Conservation (phyloP, 2,113 vertebrate genomes). For the Ctenomys sociabilis region DNA sequence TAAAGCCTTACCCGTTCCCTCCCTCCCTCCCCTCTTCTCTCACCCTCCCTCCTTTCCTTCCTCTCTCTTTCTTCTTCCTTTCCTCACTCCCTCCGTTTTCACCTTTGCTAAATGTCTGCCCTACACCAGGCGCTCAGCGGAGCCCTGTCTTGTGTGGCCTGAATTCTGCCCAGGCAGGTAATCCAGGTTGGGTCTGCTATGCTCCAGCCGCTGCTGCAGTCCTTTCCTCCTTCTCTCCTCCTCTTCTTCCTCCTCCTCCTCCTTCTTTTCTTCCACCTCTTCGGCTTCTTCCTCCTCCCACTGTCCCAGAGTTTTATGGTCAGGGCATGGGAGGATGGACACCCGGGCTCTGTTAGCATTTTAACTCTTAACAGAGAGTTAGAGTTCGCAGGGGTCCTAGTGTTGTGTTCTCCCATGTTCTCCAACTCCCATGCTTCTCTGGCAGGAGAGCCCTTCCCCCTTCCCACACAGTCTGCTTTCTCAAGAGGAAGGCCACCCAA, state of each 20-base stretch:
- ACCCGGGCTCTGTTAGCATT: neutral
- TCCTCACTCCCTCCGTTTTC: fast-evolving
- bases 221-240: too few species aligned
- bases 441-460: neutral
- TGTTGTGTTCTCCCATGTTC: neutral
- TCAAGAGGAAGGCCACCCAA: neutral
- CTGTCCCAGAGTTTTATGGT: neutral
- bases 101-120: neutral
- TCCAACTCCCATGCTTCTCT: neutral
- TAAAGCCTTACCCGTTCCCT: neutral
- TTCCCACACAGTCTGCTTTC: neutral
- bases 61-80: neutral
- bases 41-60: neutral
- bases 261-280: too few species aligned
- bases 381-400: neutral
- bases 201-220: too few species aligned
- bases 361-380: neutral
- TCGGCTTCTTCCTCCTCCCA: too few species aligned
- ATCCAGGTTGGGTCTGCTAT: neutral
- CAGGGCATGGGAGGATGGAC: neutral
- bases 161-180: neutral
- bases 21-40: neutral
- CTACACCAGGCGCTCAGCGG: neutral
- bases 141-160: neutral
- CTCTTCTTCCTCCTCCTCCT: too few species aligned